A percentile compares a stretch with the other conserved stretches of the same genome.
Conservation (phyloP, 1,140 invertebrate species). For the Helicoverpa zea region DNA sequence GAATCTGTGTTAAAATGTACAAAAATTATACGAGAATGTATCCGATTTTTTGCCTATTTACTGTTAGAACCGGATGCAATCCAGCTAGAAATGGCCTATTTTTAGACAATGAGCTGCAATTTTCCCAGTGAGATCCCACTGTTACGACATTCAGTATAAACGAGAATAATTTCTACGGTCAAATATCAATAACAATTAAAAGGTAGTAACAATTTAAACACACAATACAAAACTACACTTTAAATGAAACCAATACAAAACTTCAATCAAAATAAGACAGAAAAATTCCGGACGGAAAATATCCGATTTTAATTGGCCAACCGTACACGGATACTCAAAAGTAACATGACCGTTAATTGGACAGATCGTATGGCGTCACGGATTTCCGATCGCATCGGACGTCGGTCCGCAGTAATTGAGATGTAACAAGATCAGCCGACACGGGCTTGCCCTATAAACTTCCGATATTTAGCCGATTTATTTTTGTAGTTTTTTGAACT, state of each 20-base stretch:
- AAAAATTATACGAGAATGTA: neutral
- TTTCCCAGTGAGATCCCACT: no score
- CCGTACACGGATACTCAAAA: neutral
- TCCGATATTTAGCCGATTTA: neutral
- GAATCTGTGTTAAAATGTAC: neutral
- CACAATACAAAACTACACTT: no score
- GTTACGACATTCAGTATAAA: no score
- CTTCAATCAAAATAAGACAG: neutral
- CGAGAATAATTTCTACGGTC: no score
- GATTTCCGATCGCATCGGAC: conserved; percentile 2
- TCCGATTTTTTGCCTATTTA: no score
- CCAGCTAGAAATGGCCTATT: no score
- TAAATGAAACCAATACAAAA: neutral
- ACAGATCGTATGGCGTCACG: conserved; percentile 22
- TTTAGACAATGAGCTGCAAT: no score
- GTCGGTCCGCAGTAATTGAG: conserved; percentile 1
- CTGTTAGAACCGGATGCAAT: no score
- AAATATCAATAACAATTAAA: no score
- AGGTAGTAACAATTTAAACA: no score
- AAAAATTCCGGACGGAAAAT: neutral
- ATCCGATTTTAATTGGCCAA: conserved; percentile 12
- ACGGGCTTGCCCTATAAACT: neutral
- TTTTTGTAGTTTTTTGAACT: no score
- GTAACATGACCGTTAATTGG: conserved; percentile 22
- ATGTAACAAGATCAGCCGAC: conserved; percentile 11